Percentiles rank a stretch among this genome's conserved stretches.
Conservation (phyloP, 2,113 vertebrate species). For the Benitochromis conjunctus region DNA sequence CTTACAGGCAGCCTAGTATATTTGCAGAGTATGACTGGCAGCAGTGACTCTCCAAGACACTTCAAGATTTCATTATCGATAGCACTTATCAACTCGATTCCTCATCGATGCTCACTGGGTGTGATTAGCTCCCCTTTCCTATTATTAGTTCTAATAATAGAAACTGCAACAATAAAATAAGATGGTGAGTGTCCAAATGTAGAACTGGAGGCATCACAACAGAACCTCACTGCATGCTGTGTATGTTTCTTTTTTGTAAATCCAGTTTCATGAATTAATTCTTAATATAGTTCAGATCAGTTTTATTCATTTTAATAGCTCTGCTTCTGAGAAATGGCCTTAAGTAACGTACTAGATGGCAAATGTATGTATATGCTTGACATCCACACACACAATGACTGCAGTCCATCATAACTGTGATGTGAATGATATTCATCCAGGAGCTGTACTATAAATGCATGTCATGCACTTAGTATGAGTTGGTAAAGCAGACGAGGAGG, state of each 20-base stretch:
- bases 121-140: neutral
- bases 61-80: neutral
- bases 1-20: neutral
- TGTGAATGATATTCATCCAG: neutral
- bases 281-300: neutral
- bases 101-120: neutral
- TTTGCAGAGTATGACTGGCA: neutral
- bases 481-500: neutral
- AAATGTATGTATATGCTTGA: neutral
- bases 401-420: neutral
- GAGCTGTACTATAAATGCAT: neutral
- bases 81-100: fast-evolving
- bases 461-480: neutral
- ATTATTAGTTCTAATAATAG: neutral
- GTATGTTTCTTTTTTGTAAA: neutral
- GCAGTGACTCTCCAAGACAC: neutral
- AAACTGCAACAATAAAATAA: neutral
- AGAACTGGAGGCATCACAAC: neutral
- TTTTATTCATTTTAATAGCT: neutral
- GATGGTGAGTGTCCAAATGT: neutral
- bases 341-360: neutral
- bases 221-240: neutral
- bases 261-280: neutral
- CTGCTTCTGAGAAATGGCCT: neutral
- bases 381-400: neutral